Evolutionary conservation across 1,140 invertebrate genomes (phyloP).

Genomic region (Panagrolaimus sp.): DNA sequence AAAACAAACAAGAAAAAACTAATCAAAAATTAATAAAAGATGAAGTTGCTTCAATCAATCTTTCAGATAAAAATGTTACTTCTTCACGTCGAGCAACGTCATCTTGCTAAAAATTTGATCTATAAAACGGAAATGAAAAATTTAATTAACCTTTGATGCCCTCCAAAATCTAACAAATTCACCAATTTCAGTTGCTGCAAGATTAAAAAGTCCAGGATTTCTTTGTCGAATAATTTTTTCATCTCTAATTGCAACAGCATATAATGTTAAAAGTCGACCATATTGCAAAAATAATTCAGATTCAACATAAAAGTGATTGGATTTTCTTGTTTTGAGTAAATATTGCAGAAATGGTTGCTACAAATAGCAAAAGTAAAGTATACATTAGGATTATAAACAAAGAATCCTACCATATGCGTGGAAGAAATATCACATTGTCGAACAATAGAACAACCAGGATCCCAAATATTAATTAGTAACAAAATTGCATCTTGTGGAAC

Average conservation of each 20-base stretch:
- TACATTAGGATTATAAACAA: too few relatives aligned
- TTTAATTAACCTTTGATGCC: background rate
- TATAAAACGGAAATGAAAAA: too few relatives aligned
- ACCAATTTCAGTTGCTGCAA: conserved; percentile 1
- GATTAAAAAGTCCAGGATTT: background rate
- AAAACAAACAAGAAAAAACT: background rate
- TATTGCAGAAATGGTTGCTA: background rate
- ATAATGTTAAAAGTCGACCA: background rate
- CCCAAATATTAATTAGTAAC: conserved; percentile 5
- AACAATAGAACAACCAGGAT: background rate
- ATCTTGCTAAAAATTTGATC: background rate
- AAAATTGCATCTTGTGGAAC: background rate
- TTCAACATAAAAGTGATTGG: background rate
- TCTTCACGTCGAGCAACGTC: background rate
- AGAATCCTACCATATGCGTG: background rate
- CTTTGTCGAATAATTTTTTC: background rate
- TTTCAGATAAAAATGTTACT: background rate
- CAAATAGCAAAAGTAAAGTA: background rate
- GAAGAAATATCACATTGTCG: conserved; percentile 6
- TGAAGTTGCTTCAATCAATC: background rate
- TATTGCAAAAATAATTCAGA: conserved; percentile 4
- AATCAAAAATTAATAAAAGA: conserved; percentile 1
- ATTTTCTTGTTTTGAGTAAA: background rate
- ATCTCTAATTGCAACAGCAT: background rate
- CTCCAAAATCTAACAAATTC: background rate